phyloP scores from a whole-genome alignment of 2,888 invertebrate genomes.

The Spatulosminthurus flaviceps region DNA sequence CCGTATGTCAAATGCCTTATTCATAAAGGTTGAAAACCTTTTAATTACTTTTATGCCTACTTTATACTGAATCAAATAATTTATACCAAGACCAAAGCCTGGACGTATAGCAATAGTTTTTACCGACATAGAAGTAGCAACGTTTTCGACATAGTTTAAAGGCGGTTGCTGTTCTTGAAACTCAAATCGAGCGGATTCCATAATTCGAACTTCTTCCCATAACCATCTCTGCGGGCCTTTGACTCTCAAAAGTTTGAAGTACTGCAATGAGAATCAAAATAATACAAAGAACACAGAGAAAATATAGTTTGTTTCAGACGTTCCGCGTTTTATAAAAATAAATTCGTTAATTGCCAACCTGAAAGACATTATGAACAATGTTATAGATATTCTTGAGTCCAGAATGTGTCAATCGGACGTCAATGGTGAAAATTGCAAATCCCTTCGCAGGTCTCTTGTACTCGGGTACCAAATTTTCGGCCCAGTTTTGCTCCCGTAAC shows the following conservation, averaged over 20 bases:
- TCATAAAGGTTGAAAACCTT: no score
- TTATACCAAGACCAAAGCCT: background rate
- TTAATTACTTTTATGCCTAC: no score
- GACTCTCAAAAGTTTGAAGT: constrained; percentile 80
- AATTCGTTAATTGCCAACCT: constrained; percentile 11
- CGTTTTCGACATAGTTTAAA: constrained; percentile 73
- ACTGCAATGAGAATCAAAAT: constrained; percentile 66
- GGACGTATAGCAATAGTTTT: constrained; percentile 33
- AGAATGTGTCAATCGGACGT: constrained; percentile 88
- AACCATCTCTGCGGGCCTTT: constrained; percentile 86
- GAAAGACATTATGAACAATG: constrained; percentile 32
- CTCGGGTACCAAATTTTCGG: constrained; percentile 85
- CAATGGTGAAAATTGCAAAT: constrained; percentile 87
- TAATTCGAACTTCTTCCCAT: constrained; percentile 85
- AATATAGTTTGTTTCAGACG: no score
- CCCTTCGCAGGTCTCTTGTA: constrained; percentile 82
- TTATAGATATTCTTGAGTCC: constrained; percentile 76
- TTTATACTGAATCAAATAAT: no score
- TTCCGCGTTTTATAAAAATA: background rate
- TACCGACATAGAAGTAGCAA: constrained; percentile 75
- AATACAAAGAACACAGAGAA: no score
- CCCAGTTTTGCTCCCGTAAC: constrained; percentile 88
- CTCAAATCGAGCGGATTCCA: constrained; percentile 82
- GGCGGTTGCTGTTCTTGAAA: constrained; percentile 89
- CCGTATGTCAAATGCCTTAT: no score